Evolutionary conservation across 1,140 invertebrate species (phyloP).

Genomic region (Meloidogyne chitwoodi): DNA sequence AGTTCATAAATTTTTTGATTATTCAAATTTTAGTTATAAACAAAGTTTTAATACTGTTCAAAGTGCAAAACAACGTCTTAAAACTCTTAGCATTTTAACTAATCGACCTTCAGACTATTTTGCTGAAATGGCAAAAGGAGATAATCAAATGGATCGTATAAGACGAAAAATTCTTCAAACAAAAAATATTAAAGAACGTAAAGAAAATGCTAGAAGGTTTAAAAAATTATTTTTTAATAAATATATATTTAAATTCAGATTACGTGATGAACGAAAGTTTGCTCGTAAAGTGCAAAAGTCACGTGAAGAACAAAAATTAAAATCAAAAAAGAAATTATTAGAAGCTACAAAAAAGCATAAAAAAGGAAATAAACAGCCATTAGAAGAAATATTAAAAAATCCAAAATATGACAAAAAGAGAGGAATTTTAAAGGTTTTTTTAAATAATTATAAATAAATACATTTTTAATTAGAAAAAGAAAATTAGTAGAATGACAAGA

Average conservation of each 20-base stretch:
- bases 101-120: slow-evolving; percentile 84
- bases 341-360: slow-evolving; percentile 63
- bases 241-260: slow-evolving; percentile 68
- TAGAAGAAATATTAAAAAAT: slow-evolving; percentile 58
- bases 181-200: background rate
- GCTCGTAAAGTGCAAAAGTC: slow-evolving; percentile 75
- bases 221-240: background rate
- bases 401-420: slow-evolving; percentile 61
- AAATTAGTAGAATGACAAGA: slow-evolving; percentile 61
- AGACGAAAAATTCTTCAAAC: slow-evolving; percentile 33
- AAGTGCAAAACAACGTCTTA: slow-evolving; percentile 42
- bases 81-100: slow-evolving; percentile 38
- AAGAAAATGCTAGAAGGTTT: slow-evolving; percentile 1
- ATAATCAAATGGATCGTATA: slow-evolving; percentile 92
- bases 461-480: slow-evolving; percentile 24
- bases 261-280: slow-evolving; percentile 84
- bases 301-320: slow-evolving; percentile 74
- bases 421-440: slow-evolving; percentile 33
- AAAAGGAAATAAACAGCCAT: slow-evolving; percentile 59
- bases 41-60: slow-evolving; percentile 49
- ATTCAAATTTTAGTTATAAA: slow-evolving; percentile 44
- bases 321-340: slow-evolving; percentile 69
- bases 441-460: background rate
- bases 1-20: background rate
- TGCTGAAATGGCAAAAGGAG: slow-evolving; percentile 96